Evolutionary conservation across 2,113 vertebrate species (phyloP).

Genomic region (Channa maculata): DNA sequence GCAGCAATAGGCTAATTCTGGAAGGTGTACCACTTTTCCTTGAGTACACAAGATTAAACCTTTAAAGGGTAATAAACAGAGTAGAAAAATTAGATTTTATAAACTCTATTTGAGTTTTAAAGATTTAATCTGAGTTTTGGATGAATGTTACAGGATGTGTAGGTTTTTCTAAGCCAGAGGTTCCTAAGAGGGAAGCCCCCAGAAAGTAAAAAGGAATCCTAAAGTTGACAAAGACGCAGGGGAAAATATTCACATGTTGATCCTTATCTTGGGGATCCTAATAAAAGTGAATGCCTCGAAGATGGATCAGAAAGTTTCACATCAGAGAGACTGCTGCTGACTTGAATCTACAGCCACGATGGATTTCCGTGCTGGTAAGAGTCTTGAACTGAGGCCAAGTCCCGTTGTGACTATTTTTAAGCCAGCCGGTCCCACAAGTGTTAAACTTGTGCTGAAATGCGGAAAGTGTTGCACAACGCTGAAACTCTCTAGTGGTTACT

Average conservation of each 20-base stretch:
- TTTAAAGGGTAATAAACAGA: too few relatives aligned
- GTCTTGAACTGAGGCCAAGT: not conserved
- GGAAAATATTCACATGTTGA: slow-evolving; percentile 33
- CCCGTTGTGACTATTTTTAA: not conserved
- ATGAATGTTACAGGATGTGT: not conserved
- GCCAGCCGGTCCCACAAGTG: not conserved
- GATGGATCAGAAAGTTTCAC: slow-evolving; percentile 20
- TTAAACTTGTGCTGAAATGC: not conserved
- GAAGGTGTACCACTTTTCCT: too few relatives aligned
- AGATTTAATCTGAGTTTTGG: slow-evolving; percentile 13
- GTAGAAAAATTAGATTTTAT: not conserved
- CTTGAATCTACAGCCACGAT: slow-evolving; percentile 12
- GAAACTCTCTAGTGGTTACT: not conserved
- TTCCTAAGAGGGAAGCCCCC: slow-evolving; percentile 30
- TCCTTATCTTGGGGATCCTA: slow-evolving; percentile 47
- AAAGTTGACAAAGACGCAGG: not conserved
- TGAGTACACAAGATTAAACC: not conserved
- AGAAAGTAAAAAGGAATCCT: slow-evolving; percentile 6
- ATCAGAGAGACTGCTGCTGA: slow-evolving; percentile 7
- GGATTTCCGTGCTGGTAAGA: slow-evolving; percentile 45
- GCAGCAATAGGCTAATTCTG: too few relatives aligned
- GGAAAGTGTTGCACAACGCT: slow-evolving; percentile 11
- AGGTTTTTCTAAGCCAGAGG: not conserved
- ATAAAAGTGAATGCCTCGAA: slow-evolving; percentile 49
- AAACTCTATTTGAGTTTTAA: not conserved